These are phyloP conservation scores for Lytechinus variegatus DNA, from an alignment of 35 echinoderm and acorn worm species.

Conservation along the genomic window DNA sequence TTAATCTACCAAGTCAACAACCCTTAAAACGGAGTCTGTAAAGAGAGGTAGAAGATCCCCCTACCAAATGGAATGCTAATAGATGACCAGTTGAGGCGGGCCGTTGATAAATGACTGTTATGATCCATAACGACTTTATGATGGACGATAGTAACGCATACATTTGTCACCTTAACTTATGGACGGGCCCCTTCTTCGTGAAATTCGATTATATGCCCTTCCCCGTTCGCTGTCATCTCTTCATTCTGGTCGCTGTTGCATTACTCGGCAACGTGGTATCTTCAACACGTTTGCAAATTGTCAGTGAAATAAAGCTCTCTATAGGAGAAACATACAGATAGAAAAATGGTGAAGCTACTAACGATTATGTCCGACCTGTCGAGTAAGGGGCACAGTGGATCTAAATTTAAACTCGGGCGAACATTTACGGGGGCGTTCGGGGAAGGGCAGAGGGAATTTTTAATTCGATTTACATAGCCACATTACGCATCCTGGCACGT, in stretches of 20 bases:
- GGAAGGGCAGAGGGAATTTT: neutral
- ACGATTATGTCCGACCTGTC: neutral
- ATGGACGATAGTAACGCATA: neutral
- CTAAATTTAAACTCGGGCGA: neutral
- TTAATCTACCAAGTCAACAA: neutral
- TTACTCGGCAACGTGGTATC: neutral
- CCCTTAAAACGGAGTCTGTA: neutral
- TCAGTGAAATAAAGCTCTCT: neutral
- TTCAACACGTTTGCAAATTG: neutral
- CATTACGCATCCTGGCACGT: neutral
- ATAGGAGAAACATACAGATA: neutral
- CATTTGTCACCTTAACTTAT: neutral
- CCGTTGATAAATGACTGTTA: neutral
- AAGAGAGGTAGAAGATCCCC: neutral
- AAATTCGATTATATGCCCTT: neutral
- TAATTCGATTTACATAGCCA: conserved; percentile 13
- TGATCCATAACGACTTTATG: neutral
- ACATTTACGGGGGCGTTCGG: neutral
- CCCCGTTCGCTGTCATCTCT: neutral
- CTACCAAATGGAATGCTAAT: neutral
- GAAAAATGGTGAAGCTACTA: neutral
- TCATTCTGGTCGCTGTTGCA: neutral
- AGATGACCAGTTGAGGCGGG: neutral
- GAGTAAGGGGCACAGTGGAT: neutral
- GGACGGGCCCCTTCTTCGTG: neutral